phyloP scores from a whole-genome alignment of 2,888 invertebrate species.

The Tetragnatha montana region DNA sequence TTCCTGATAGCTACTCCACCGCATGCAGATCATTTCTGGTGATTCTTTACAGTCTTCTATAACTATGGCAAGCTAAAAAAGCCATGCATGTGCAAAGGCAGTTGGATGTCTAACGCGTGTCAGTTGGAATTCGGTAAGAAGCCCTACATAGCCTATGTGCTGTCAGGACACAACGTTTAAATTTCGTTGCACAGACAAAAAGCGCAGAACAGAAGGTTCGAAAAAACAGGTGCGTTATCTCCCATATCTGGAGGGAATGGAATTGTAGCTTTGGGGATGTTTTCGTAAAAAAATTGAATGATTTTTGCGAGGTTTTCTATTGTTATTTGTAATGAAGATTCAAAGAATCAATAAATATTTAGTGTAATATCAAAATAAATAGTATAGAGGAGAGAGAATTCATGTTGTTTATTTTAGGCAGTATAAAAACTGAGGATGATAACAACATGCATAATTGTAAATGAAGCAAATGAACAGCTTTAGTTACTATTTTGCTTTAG shows the following conservation, averaged over 20 bases:
- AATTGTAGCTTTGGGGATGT: too few species aligned
- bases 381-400: too few species aligned
- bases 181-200: background rate
- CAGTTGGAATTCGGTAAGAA: constrained; percentile 41
- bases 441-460: too few species aligned
- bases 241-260: background rate
- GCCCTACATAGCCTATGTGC: constrained; percentile 9
- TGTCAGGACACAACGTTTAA: background rate
- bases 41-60: constrained; percentile 59
- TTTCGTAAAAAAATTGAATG: too few species aligned
- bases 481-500: too few species aligned
- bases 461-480: too few species aligned
- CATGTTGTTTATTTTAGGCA: too few species aligned
- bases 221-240: background rate
- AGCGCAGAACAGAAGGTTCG: background rate
- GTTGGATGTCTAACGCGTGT: constrained; percentile 15
- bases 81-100: constrained; percentile 28
- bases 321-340: too few species aligned
- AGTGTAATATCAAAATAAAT: too few species aligned
- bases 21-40: constrained; percentile 15
- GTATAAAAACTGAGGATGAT: too few species aligned
- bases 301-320: too few species aligned
- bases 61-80: constrained; percentile 13
- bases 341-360: too few species aligned
- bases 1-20: background rate